Conservation (phyloP, 2,888 invertebrate genomes). For the Caenorhabditis japonica region DNA sequence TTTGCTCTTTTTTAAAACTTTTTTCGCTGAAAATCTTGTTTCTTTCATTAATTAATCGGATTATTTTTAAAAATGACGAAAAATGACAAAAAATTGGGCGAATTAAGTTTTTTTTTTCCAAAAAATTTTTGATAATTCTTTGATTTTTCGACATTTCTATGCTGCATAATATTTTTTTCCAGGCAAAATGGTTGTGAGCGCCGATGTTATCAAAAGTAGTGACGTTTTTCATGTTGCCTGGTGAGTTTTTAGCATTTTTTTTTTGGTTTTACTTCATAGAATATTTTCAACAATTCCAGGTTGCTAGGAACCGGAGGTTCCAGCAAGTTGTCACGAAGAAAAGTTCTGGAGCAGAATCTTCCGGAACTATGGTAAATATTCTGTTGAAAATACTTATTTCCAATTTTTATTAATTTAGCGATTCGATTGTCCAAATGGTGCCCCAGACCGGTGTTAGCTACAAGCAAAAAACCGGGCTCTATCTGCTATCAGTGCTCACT, state of each 20-base stretch:
- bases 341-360: slow-evolving; percentile 21
- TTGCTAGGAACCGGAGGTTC: slow-evolving; percentile 10
- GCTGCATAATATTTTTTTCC: background rate
- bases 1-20: background rate
- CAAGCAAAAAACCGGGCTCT: slow-evolving; percentile 8
- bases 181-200: slow-evolving; percentile 26
- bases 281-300: slow-evolving; percentile 12
- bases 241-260: background rate
- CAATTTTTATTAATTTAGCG: background rate
- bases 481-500: slow-evolving; percentile 18
- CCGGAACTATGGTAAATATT: slow-evolving; percentile 16
- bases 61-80: too few relatives aligned
- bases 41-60: too few relatives aligned
- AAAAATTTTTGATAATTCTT: too few relatives aligned
- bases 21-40: too few relatives aligned
- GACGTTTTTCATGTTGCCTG: slow-evolving; percentile 14
- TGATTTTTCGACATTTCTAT: too few relatives aligned
- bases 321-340: slow-evolving; percentile 2
- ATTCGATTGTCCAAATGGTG: slow-evolving; percentile 16
- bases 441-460: background rate
- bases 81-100: too few relatives aligned
- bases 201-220: slow-evolving; percentile 17
- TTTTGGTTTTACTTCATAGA: background rate
- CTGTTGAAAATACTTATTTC: background rate
- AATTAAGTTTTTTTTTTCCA: background rate